These are phyloP conservation scores for Mastomys natalensis DNA, from an alignment of 2,113 vertebrate species.

Conservation along the genomic window DNA sequence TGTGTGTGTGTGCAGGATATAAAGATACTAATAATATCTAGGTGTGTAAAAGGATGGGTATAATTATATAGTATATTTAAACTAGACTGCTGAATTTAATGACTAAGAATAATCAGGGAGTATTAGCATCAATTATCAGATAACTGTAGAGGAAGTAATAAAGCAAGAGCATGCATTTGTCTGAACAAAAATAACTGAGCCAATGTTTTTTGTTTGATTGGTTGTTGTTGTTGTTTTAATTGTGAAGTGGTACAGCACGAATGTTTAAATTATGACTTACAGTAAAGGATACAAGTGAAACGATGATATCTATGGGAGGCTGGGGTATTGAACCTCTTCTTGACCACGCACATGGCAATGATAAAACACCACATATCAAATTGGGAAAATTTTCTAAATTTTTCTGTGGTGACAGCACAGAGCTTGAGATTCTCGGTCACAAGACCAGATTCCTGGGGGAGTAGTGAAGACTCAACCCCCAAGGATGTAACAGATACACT, in stretches of 20 bases:
- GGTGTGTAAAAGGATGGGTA: too few relatives aligned
- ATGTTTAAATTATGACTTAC: neutral
- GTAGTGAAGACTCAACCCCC: neutral
- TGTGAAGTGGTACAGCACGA: neutral
- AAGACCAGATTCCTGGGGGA: too few relatives aligned
- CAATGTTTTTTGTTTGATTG: neutral
- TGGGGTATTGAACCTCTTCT: neutral
- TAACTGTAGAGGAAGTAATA: neutral
- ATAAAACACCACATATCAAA: neutral
- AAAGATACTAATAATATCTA: too few relatives aligned
- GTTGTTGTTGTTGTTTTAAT: neutral
- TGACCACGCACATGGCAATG: neutral
- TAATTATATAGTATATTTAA: neutral
- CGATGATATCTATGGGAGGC: neutral
- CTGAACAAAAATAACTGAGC: neutral
- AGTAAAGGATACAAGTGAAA: neutral
- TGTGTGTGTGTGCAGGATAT: too few relatives aligned
- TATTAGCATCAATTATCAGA: neutral
- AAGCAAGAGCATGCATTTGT: neutral
- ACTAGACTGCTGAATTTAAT: neutral
- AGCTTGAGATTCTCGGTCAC: neutral
- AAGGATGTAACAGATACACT: neutral
- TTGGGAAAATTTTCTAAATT: accelerated
- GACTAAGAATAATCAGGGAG: neutral
- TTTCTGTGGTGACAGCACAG: neutral